Conservation (phyloP, 2,113 vertebrate genomes). For the Osmerus eperlanus region DNA sequence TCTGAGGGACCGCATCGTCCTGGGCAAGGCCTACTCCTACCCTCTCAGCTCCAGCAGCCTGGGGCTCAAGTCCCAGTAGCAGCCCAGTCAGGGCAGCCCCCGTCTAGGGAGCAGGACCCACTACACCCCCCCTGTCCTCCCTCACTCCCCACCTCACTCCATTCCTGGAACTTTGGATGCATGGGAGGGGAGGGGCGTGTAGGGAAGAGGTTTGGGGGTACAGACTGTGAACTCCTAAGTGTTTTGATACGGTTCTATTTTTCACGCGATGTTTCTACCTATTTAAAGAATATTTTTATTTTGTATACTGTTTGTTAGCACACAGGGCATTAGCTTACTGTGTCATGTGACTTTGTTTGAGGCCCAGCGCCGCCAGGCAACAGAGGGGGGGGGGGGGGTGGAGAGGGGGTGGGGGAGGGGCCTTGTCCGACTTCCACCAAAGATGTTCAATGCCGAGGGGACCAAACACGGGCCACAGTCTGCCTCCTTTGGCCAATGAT, state of each 20-base stretch:
- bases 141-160: constrained; percentile 27
- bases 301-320: constrained; percentile 90
- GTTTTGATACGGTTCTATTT: constrained; percentile 99
- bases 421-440: too few relatives aligned
- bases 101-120: not conserved
- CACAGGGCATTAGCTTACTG: constrained; percentile 66
- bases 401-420: not conserved
- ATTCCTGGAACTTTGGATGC: constrained; percentile 18
- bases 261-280: constrained; percentile 98
- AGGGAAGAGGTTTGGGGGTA: constrained; percentile 13
- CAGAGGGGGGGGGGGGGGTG: too few relatives aligned
- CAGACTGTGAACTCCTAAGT: constrained; percentile 78
- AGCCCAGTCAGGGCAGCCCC: not conserved
- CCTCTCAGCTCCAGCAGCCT: constrained; percentile 80
- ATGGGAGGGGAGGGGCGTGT: constrained; percentile 17
- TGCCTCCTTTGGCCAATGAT: too few relatives aligned
- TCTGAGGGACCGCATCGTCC: constrained; percentile 92
- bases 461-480: too few relatives aligned
- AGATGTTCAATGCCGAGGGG: not conserved
- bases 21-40: constrained; percentile 94
- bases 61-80: constrained; percentile 89
- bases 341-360: constrained; percentile 43
- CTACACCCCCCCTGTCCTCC: not conserved
- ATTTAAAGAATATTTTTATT: constrained; percentile 99
- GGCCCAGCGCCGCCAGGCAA: not conserved